Evolutionary conservation across 2,888 invertebrate genomes (phyloP), one percentile per base, ranked within the genome.

Genomic region (Sericinus montela): DNA sequence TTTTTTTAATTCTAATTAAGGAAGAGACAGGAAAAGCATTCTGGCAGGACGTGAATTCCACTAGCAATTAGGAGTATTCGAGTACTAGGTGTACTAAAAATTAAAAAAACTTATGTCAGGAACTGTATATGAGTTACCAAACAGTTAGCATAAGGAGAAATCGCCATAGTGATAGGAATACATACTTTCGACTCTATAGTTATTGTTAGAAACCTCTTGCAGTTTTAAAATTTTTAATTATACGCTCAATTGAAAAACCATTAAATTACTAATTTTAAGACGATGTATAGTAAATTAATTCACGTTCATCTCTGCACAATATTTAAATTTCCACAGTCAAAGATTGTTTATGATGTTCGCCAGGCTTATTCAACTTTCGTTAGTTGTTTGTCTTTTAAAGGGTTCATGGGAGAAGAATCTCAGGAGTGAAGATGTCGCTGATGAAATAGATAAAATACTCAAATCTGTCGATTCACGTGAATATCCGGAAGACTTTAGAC

Each of bases 161-260:
- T n/a, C n/a, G n/a, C n/a, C n/a, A n/a, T n/a, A n/a, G n/a, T n/a
- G n/a, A n/a, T n/a, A 19, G 19, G 19, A 19, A 5, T 19, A 19
- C 19, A 19, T 19, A 19, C 19, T 19, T 19, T 19, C 19, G 3
- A 19, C 3, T 19, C 19, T 19, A n/a, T 19, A 19, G 2, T 5
- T 19, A 19, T 19, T 19, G 5, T 5, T 19, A 2, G 19, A 19
- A 19, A 19, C 19, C 5, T 19, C 19, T 19, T 3, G 19, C 5
- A 19, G 19, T 2, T 19, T 3, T 19, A 3, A 19, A 19, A 32
- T 23, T 42, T 36, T 32, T 44, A 57, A 59, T 61, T 52, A 52
- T 45, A 54, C 54, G 56, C 45, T 46, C n/a, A 30, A 41, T 41
- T 30, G 7, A 16, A 1, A 4, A 46, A 40, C 25, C 10, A 23